These are phyloP conservation scores for Euclidia mi DNA, from an alignment of 2,888 invertebrate species.

Conservation along the genomic window DNA sequence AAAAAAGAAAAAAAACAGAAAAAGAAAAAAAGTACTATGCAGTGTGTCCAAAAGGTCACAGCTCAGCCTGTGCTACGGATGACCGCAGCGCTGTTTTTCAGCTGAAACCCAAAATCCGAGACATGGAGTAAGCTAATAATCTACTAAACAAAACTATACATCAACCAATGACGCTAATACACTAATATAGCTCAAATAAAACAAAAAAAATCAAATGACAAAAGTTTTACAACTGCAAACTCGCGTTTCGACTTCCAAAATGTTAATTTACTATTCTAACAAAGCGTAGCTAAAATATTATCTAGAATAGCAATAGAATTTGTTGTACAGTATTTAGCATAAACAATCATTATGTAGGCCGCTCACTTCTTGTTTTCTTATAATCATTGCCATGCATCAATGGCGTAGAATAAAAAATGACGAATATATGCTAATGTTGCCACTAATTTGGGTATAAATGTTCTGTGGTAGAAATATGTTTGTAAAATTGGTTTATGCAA, in stretches of 20 bases:
- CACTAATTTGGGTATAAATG: slow-evolving; percentile 50
- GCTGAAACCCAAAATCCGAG: too few relatives aligned
- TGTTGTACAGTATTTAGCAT: slow-evolving; percentile 43
- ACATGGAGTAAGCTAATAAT: too few relatives aligned
- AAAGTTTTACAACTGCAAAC: background rate
- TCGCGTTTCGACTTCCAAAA: slow-evolving; percentile 5
- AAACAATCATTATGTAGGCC: slow-evolving; percentile 50
- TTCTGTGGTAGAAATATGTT: slow-evolving; percentile 21
- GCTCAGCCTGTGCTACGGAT: too few relatives aligned
- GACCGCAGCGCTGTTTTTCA: too few relatives aligned
- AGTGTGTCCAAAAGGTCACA: too few relatives aligned
- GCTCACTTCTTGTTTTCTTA: slow-evolving; percentile 29
- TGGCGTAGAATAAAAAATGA: slow-evolving; percentile 45
- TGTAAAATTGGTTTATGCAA: slow-evolving; percentile 36
- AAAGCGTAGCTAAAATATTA: slow-evolving; percentile 46
- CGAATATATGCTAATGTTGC: slow-evolving; percentile 39
- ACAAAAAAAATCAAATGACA: too few relatives aligned
- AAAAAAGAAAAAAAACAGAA: too few relatives aligned
- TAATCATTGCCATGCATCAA: slow-evolving; percentile 42
- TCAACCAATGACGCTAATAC: too few relatives aligned
- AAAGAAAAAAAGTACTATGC: too few relatives aligned
- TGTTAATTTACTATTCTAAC: slow-evolving; percentile 30
- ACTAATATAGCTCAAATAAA: too few relatives aligned
- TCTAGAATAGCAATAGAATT: slow-evolving; percentile 39
- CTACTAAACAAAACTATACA: too few relatives aligned